Base-by-base conservation (phyloP, 2,113 vertebrate species). In the Percina caprodes region DNA sequence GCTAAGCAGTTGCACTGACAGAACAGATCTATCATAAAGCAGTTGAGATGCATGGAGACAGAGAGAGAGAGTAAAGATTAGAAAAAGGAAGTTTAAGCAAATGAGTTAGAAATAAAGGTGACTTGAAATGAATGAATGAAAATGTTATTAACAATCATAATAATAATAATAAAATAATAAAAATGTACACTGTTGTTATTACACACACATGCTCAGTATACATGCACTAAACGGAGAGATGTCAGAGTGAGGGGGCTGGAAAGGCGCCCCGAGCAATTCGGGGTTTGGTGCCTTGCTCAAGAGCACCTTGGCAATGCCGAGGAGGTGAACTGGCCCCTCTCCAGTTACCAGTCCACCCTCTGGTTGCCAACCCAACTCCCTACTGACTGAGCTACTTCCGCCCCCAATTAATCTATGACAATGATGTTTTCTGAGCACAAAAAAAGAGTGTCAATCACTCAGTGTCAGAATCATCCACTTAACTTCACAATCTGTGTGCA, bases 1-100 rank as follows among this genome's bases (percentile, higher is more conserved):
- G 91, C 92, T 92, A 92, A 92, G 86, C 66, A 52, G 67, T n/a
- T 35, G 62, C 78, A 46, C 10, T 86, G 90, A 90, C 77, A 74
- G 85, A 70, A 18, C 68, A 70, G 56, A 89, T 94, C 80, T 87
- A 89, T 94, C 87, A 90, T 69, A 73, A 74, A 79, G 79, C 77
- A 51, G 63, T 68, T 2, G 73, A 85, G 75, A 88, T 58, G 70
- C 33, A 77, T 46, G 24, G 8, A 76, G 63, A 78, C 69, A 67
- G 45, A 79, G n/a, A 54, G 24, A 58, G 54, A 66, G 80, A 26
- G 42, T 26, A 49, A 66, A 69, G 62, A 76, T 67, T 48, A 49
- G 39, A 24, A 54, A 21, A 61, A 2, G 5, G 13, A 63, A 49
- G 55, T 79, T 71, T 52, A 80, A 79, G 21, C 26, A 85, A 86